Conservation (phyloP, 2,113 vertebrate species). For the Malurus elegans region DNA sequence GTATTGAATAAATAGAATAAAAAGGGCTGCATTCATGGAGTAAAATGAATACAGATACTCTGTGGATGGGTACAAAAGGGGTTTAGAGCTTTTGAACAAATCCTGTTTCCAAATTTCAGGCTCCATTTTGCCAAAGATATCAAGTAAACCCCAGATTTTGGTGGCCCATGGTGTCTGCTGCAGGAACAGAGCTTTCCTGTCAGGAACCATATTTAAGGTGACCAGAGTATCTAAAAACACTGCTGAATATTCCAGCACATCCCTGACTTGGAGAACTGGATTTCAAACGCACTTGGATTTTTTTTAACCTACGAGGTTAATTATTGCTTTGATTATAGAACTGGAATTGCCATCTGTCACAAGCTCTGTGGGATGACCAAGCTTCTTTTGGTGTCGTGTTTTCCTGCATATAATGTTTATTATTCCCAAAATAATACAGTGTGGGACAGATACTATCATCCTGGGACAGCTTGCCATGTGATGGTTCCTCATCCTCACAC, state of each 20-base stretch:
- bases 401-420: constrained; percentile 28
- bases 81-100: neutral
- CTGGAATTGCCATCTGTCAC: constrained; percentile 34
- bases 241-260: neutral
- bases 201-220: neutral
- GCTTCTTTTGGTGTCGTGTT: neutral
- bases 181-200: neutral
- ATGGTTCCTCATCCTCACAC: neutral
- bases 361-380: constrained; percentile 44
- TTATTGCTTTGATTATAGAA: constrained; percentile 27
- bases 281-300: neutral
- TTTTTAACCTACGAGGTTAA: neutral
- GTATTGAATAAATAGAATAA: neutral
- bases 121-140: neutral
- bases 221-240: neutral
- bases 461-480: constrained; percentile 9
- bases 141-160: neutral
- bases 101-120: neutral
- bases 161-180: neutral
- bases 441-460: neutral
- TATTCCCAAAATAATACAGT: constrained; percentile 33
- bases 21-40: neutral
- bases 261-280: neutral
- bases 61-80: neutral
- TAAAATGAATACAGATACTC: neutral